phyloP scores from a whole-genome alignment of 2,888 invertebrate genomes.

The Odontocerum albicorne region DNA sequence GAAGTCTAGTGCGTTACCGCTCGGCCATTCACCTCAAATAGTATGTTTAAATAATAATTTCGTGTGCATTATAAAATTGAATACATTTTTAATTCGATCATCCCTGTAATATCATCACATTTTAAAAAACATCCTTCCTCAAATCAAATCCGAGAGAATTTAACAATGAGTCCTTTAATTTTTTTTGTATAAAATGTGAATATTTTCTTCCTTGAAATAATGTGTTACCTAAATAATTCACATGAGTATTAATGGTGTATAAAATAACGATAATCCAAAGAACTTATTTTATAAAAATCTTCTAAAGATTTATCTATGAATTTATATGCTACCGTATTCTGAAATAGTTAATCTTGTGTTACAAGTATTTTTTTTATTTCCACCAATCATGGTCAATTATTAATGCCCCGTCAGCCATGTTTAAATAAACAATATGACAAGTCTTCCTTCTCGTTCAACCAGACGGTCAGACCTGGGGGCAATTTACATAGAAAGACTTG shows the following conservation, averaged over 20 bases:
- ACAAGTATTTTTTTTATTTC: slow-evolving; percentile 27
- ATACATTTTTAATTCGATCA: not conserved
- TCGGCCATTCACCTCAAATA: too few relatives aligned
- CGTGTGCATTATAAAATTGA: too few relatives aligned
- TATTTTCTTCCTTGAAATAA: too few relatives aligned
- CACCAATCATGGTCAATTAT: slow-evolving; percentile 36
- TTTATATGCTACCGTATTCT: slow-evolving; percentile 26
- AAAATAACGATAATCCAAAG: too few relatives aligned
- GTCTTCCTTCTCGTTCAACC: slow-evolving; percentile 4
- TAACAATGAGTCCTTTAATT: not conserved
- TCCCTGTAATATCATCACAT: not conserved
- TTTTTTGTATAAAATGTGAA: not conserved
- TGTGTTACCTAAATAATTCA: too few relatives aligned
- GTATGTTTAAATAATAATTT: too few relatives aligned
- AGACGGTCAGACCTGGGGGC: not conserved
- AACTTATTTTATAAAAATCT: too few relatives aligned
- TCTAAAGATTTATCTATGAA: too few relatives aligned
- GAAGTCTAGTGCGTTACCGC: too few relatives aligned
- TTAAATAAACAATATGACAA: slow-evolving; percentile 35
- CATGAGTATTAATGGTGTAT: too few relatives aligned
- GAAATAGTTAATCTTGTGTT: slow-evolving; percentile 28
- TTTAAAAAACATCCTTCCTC: not conserved
- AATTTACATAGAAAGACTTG: not conserved
- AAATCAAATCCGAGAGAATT: not conserved
- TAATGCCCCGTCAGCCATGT: slow-evolving; percentile 30